Evolutionary conservation across 2,797 vertebrate species (phyloP).

Genomic region (Rhynchotus rufescens): DNA sequence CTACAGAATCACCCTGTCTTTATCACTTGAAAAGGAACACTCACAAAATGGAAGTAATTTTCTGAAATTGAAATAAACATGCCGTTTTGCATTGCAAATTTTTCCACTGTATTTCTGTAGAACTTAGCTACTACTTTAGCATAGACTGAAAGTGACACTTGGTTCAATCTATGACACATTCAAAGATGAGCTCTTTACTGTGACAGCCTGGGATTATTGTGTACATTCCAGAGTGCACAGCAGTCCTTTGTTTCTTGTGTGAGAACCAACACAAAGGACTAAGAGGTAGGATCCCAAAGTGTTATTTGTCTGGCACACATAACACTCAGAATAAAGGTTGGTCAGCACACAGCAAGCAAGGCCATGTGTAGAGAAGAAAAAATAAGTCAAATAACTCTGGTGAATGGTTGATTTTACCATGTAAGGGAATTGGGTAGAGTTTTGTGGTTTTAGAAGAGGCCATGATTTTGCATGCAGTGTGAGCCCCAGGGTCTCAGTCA

Average conservation of each 20-base stretch:
- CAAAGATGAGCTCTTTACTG: neutral
- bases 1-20: neutral
- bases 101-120: neutral
- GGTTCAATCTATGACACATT: neutral
- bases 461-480: neutral
- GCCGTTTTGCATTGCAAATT: neutral
- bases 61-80: fast-evolving
- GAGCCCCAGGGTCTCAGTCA: neutral
- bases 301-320: neutral
- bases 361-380: neutral
- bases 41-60: neutral
- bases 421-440: neutral
- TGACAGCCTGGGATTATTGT: fast-evolving
- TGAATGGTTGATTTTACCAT: neutral
- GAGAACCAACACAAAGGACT: fast-evolving
- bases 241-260: neutral
- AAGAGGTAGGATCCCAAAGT: neutral
- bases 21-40: neutral
- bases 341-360: neutral
- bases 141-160: neutral
- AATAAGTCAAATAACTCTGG: neutral
- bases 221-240: neutral
- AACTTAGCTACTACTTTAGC: neutral
- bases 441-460: neutral
- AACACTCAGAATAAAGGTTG: neutral